Evolutionary conservation across 1,140 invertebrate species (phyloP).

Genomic region (Psix sp.): DNA sequence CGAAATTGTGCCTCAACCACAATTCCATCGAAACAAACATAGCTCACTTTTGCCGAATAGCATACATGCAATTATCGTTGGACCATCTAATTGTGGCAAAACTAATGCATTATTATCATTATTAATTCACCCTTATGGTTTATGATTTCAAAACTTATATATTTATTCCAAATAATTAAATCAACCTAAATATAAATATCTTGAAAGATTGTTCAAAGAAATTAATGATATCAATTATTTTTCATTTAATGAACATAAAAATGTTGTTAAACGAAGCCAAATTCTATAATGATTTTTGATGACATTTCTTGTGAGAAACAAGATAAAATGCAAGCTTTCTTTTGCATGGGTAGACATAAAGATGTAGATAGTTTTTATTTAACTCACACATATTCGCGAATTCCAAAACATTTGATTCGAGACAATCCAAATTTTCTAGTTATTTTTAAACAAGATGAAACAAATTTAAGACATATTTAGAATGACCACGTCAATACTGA

Average conservation of each 20-base stretch:
- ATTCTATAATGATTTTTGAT: conserved; percentile 70
- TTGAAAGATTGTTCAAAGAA: conserved; percentile 12
- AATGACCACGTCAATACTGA: conserved; percentile 67
- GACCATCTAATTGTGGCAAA: conserved; percentile 68
- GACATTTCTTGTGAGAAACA: conserved; percentile 68
- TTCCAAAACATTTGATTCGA: conserved; percentile 69
- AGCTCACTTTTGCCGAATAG: background rate
- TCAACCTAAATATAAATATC: conserved; percentile 64
- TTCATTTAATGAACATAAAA: conserved; percentile 32
- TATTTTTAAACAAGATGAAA: conserved; percentile 69
- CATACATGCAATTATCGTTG: background rate
- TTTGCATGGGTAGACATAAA: conserved; percentile 65
- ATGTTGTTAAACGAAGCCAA: conserved; percentile 54
- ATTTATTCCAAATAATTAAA: conserved; percentile 67
- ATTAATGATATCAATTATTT: background rate
- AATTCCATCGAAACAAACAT: background rate
- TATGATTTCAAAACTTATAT: conserved; percentile 69
- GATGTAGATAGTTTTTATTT: conserved; percentile 70
- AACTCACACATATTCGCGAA: conserved; percentile 67
- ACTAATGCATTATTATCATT: conserved; percentile 67
- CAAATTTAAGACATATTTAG: conserved; percentile 70
- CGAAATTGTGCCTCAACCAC: background rate
- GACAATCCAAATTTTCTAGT: conserved; percentile 71
- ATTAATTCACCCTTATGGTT: conserved; percentile 61
- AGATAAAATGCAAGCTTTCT: conserved; percentile 62